Evolutionary conservation across 2,888 invertebrate genomes (phyloP).

Genomic region (Acanthosepion lycidas): DNA sequence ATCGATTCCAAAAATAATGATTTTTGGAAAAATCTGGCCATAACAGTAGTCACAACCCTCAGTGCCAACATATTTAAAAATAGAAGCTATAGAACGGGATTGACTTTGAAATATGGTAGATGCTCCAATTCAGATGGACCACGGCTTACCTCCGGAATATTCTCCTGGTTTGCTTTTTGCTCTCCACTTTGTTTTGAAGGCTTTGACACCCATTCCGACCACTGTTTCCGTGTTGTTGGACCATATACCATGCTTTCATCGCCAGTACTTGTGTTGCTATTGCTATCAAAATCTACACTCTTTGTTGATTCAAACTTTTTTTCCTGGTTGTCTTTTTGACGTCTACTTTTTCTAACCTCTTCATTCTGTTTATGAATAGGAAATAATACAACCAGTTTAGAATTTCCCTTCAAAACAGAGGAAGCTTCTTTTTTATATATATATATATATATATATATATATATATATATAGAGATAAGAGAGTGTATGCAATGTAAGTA

Average conservation of each 20-base stretch:
- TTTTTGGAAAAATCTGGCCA: background rate
- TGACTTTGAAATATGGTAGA: conserved; percentile 39
- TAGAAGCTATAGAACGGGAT: conserved; percentile 34
- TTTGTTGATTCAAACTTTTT: conserved; percentile 60
- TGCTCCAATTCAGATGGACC: conserved; percentile 40
- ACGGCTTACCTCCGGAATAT: conserved; percentile 49
- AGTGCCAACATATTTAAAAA: conserved; percentile 6
- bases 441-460: background rate
- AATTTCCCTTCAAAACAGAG: conserved; percentile 47
- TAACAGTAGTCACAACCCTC: background rate
- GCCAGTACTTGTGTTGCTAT: conserved; percentile 65
- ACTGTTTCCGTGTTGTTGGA: conserved; percentile 83
- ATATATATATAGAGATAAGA: background rate
- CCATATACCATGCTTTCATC: conserved; percentile 77
- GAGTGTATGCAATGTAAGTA: background rate
- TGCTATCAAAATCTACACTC: conserved; percentile 67
- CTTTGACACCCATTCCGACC: conserved; percentile 81
- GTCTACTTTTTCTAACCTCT: conserved; percentile 41
- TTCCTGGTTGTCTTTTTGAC: conserved; percentile 49
- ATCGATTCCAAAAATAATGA: background rate
- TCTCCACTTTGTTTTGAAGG: conserved; percentile 54
- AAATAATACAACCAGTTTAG: conserved; percentile 44
- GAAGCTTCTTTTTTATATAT: background rate
- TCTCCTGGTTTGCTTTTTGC: conserved; percentile 49
- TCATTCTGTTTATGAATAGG: conserved; percentile 47